These are phyloP conservation scores for Phaetusa simplex DNA, from an alignment of 2,113 vertebrate genomes.

Conservation along the genomic window DNA sequence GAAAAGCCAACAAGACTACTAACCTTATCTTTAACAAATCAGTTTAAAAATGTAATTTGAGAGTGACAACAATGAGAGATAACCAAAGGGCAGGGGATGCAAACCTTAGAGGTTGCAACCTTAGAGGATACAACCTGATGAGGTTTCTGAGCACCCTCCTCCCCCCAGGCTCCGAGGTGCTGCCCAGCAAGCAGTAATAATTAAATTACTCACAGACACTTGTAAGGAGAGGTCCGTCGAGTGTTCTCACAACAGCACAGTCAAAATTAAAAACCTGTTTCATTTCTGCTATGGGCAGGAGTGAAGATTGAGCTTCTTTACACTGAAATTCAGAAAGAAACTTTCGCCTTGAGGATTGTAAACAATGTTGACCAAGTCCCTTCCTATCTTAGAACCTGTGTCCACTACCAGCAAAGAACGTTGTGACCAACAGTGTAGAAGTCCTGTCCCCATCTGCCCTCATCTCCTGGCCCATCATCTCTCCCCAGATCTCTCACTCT, in stretches of 20 bases:
- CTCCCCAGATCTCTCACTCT: neutral
- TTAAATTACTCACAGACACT: neutral
- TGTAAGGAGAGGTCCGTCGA: neutral
- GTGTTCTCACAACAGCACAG: fast-evolving
- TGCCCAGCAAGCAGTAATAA: neutral
- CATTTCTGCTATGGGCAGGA: neutral
- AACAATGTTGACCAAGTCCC: fast-evolving
- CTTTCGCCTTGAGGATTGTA: neutral
- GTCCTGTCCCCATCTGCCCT: fast-evolving
- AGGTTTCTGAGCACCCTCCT: neutral
- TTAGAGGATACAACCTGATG: neutral
- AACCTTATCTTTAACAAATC: neutral
- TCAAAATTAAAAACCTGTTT: neutral
- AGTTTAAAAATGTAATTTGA: neutral
- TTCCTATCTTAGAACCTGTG: neutral
- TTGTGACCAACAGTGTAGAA: neutral
- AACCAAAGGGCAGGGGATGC: neutral
- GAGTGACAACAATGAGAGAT: neutral
- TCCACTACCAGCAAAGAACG: neutral
- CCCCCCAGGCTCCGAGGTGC: neutral
- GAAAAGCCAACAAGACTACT: neutral
- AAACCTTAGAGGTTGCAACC: neutral
- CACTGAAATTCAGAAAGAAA: neutral
- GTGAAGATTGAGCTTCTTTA: neutral
- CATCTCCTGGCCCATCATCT: neutral